Percentiles rank a stretch among this genome's conserved stretches.
Conservation (phyloP, 1,140 invertebrate species). For the Goniozus legneri region DNA sequence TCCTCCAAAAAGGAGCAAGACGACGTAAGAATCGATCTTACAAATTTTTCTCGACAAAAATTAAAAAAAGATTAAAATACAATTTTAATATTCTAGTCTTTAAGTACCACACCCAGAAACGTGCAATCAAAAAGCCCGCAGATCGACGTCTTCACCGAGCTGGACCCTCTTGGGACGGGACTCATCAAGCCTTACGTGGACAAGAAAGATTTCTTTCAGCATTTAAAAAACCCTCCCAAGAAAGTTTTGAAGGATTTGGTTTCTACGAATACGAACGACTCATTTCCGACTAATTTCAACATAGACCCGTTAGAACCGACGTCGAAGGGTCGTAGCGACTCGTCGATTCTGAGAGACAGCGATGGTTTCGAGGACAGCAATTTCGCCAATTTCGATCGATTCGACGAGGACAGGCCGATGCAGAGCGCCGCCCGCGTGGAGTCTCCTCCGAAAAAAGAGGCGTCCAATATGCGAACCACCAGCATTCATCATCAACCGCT, state of each 20-base stretch:
- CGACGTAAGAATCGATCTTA: constrained; percentile 35
- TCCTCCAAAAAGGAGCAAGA: constrained; percentile 38
- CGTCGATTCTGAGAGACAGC: constrained; percentile 14
- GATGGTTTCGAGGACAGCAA: constrained; percentile 37
- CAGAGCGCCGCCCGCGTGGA: background rate
- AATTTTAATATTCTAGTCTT: too few relatives aligned
- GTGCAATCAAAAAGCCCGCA: constrained; percentile 37
- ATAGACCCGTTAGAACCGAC: constrained; percentile 35
- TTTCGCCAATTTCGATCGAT: constrained; percentile 50
- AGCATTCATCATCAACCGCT: constrained; percentile 58
- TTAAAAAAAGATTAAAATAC: too few relatives aligned
- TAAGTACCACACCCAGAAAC: constrained; percentile 12
- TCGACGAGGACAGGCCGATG: constrained; percentile 29
- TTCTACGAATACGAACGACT: constrained; percentile 38
- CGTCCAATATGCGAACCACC: constrained; percentile 9
- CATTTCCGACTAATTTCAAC: constrained; percentile 46
- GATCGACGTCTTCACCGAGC: constrained; percentile 84
- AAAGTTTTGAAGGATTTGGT: constrained; percentile 84
- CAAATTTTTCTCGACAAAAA: too few relatives aligned
- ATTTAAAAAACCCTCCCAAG: constrained; percentile 88
- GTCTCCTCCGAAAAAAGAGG: constrained; percentile 23
- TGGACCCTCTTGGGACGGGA: constrained; percentile 87
- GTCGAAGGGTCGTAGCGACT: constrained; percentile 25
- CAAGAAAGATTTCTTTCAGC: constrained; percentile 93
- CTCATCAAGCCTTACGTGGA: constrained; percentile 87